A percentile compares a stretch with the other conserved stretches of the same genome.
These are phyloP conservation scores for Psittacula cyanocephala DNA, from an alignment of 2,113 vertebrate genomes.

Conservation along the genomic window DNA sequence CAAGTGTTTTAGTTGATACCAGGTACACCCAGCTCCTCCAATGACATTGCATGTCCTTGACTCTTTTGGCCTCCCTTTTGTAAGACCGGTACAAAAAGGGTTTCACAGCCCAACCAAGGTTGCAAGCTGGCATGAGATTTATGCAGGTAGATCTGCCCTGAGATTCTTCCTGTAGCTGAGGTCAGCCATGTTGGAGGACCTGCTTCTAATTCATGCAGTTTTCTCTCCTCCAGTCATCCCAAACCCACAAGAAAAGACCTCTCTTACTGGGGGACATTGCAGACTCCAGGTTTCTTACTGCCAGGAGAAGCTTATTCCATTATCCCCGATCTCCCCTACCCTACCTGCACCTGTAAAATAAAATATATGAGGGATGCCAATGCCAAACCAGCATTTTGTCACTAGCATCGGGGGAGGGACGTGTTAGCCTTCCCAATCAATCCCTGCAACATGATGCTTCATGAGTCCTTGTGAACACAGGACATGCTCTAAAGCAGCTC, in stretches of 20 bases:
- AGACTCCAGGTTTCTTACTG: not conserved
- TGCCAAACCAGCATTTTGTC: not conserved
- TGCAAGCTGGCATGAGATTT: not conserved
- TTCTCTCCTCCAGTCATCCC: not conserved
- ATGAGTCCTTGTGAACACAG: not conserved
- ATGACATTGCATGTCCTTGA: not conserved
- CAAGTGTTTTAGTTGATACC: not conserved
- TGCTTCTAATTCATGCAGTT: not conserved
- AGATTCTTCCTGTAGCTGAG: not conserved
- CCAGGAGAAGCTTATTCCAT: not conserved
- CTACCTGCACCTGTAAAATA: not conserved
- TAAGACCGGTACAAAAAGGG: not conserved
- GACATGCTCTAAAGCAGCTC: not conserved
- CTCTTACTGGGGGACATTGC: not conserved
- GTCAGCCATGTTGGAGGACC: not conserved
- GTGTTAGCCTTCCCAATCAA: not conserved
- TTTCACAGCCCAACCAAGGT: not conserved
- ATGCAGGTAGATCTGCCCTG: not conserved
- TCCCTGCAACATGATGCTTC: not conserved
- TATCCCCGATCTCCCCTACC: not conserved
- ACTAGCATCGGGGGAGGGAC: accelerated
- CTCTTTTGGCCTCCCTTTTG: not conserved
- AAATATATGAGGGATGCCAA: not conserved
- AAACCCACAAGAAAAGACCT: not conserved
- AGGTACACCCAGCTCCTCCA: not conserved